phyloP scores from a whole-genome alignment of 2,797 vertebrate genomes.

The Halcyon leucocephala region DNA sequence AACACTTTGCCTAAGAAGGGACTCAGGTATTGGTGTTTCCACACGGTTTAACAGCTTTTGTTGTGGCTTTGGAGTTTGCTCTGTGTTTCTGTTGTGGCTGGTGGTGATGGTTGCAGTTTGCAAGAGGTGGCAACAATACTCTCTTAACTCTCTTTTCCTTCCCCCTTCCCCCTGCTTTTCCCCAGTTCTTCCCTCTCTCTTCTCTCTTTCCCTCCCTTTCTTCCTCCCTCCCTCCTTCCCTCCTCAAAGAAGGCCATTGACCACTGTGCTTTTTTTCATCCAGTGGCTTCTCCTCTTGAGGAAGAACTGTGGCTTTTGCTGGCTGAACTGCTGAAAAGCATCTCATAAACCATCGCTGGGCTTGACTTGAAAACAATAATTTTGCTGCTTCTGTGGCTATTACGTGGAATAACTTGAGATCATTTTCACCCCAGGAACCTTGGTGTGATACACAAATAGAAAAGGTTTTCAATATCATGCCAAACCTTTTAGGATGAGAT shows the following conservation, averaged over 20 bases:
- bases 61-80: slow-evolving; percentile 77
- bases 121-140: slow-evolving; percentile 56
- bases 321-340: slow-evolving; percentile 44
- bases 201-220: too few species aligned
- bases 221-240: neutral
- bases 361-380: slow-evolving; percentile 12
- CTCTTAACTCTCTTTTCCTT: neutral
- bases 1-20: slow-evolving; percentile 99
- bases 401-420: neutral
- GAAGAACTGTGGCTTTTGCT: slow-evolving; percentile 62
- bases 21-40: slow-evolving; percentile 91
- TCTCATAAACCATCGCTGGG: neutral
- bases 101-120: slow-evolving; percentile 67
- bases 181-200: too few species aligned
- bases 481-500: neutral
- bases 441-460: neutral
- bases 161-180: too few species aligned
- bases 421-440: neutral
- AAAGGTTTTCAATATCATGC: neutral
- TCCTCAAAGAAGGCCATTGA: neutral
- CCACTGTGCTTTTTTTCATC: slow-evolving; percentile 26
- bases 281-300: slow-evolving; percentile 65
- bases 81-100: slow-evolving; percentile 70
- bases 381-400: slow-evolving; percentile 17
- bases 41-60: slow-evolving; percentile 65